Base-by-base conservation (phyloP, 2,797 vertebrate species). In the Prunella strophiata region DNA sequence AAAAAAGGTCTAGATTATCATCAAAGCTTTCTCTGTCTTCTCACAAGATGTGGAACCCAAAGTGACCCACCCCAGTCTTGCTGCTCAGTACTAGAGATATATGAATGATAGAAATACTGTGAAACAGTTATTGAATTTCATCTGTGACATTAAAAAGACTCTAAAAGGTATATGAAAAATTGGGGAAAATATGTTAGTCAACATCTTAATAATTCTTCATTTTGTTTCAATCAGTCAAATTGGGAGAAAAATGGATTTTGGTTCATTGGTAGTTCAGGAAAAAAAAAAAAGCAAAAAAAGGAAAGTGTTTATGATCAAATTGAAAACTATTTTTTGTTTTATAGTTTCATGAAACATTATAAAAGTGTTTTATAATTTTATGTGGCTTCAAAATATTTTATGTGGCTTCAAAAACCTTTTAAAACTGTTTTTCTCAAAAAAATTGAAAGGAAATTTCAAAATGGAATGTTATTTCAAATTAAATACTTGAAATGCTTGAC, bases 391-490 rank as follows among this genome's bases (percentile, higher is more conserved):
- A 90, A 90, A 93, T 87, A 93, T 63, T 94, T 95, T 85, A 73
- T 95, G 90, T 91, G 95, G 59, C 59, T 89, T 95, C 52, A 88
- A 95, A 94, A 95, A 82, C 19, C 11, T 67, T 91, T 95, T 66
- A 87, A 91, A 94, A 85, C 29, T 81, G 38, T 47, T 93, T 82
- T 70, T 81, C 84, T 89, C 29, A 52, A 93, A 86, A 95, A 84
- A 84, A 84, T 10, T 42, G 52, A 91, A 93, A 81, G 59, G 55
- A 95, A 88, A 93, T 92, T 95, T 94, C 92, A 95, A 95, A 95
- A 93, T 67, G 19, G 55, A 90, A 93, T 84, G 71, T 43, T 50
- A 76, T 91, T 93, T 93, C 70, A 82, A 87, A 93, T 82, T 20
- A 87, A 94, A 70, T 88, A 86, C 76, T 89, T 90, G 13, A 94